Evolutionary conservation across 2,797 vertebrate genomes (phyloP), one percentile per base, ranked within the genome.

Genomic region (Mus minutoides): DNA sequence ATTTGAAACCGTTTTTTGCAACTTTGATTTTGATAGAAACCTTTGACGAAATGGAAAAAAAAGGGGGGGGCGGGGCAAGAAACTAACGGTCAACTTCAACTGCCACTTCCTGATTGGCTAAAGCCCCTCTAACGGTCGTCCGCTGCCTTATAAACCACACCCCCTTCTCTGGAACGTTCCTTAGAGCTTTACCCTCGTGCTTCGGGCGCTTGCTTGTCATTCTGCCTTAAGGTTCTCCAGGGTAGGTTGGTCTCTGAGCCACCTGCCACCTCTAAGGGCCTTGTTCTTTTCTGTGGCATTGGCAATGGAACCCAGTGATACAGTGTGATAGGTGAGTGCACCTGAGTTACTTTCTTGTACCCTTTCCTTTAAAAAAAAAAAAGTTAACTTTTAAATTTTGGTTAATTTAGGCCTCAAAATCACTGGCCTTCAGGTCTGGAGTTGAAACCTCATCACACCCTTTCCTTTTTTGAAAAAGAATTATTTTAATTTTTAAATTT

Each of bases 121-220:
- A 69, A 56, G 37, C 37, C 13, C 54, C 31, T 64, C 69, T 46
- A 93, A 88, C 85, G 64, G 84, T 60, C 37, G 2, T 12, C 19
- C 10, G 73, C 14, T 22, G 60, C 14, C 29, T 26, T 22, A 31
- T 16, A 54, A 31, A 24, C 79, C 93, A 90, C 88, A 31, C 93
- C 93, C 93, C 93, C 56, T 26, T 71, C 76, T 77, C 87, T 84
- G 37, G 93, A 94, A 90, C 0, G 14, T 90, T 94, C 85, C 10
- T 16, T 46, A 21, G 58, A 22, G 26, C 9, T 12, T 14, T 21
- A 34, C 3, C 4, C 16, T 21, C 46, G 0, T 64, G 73, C 87
- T 75, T n/a, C n/a, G 22, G 7, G 7, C 1, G 19, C 11, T 0
- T 6, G 4, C 49, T 60, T 54, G 80, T 76, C 93, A 90, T 85